These are phyloP conservation scores for Parapsyche elsis DNA, from an alignment of 1,140 invertebrate genomes.

Conservation along the genomic window DNA sequence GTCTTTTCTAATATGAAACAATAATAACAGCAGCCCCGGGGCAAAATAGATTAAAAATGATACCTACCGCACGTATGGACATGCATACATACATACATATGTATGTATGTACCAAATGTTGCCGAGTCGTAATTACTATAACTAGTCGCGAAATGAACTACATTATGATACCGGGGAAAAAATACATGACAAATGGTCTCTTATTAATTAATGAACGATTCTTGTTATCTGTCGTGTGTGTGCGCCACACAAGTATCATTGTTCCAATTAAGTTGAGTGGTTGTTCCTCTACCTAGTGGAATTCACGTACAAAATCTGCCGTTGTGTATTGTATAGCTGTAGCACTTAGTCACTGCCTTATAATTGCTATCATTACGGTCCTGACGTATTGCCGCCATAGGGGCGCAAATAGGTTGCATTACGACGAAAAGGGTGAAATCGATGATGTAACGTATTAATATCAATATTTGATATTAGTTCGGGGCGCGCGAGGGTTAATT, in stretches of 20 bases:
- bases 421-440: constrained; percentile 26
- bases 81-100: no score
- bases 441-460: constrained; percentile 34
- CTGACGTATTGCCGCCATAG: background rate
- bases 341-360: constrained; percentile 41
- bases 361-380: constrained; percentile 52
- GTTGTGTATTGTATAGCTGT: background rate
- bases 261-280: constrained; percentile 39
- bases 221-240: background rate
- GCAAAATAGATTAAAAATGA: constrained; percentile 10
- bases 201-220: constrained; percentile 21
- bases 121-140: constrained; percentile 15
- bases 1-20: constrained; percentile 6
- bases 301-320: constrained; percentile 9
- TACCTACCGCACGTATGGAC: no score
- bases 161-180: constrained; percentile 14
- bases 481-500: background rate
- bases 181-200: constrained; percentile 37
- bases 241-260: background rate
- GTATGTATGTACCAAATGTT: constrained; percentile 38
- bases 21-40: background rate
- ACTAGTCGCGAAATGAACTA: constrained; percentile 33
- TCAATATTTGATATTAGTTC: constrained; percentile 33
- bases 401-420: constrained; percentile 20
- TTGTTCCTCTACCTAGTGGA: background rate